Conservation (phyloP, 2,888 invertebrate genomes). For the Diarsia brunnea region DNA sequence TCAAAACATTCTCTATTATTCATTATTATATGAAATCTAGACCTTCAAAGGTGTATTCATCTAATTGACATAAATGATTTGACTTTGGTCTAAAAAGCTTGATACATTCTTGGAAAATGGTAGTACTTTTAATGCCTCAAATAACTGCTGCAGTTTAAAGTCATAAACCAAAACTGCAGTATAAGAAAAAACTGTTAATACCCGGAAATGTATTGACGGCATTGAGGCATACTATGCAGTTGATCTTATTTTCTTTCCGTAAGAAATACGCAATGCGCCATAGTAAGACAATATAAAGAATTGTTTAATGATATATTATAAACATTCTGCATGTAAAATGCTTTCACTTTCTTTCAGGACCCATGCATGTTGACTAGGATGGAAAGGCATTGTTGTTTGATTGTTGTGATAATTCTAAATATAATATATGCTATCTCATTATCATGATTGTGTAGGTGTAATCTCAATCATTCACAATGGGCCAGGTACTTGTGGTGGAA, state of each 20-base stretch:
- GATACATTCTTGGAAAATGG: not conserved
- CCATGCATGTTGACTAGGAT: not conserved
- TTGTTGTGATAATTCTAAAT: not conserved
- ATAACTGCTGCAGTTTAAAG: not conserved
- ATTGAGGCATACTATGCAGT: constrained; percentile 56
- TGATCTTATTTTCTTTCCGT: constrained; percentile 41
- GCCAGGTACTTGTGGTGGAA: not conserved
- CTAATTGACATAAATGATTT: constrained; percentile 18
- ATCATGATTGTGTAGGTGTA: not conserved
- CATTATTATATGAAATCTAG: not conserved
- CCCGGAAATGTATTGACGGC: constrained; percentile 27
- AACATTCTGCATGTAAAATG: not conserved
- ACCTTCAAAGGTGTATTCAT: not conserved
- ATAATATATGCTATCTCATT: constrained; percentile 10
- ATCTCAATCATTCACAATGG: constrained; percentile 2
- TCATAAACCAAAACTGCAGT: not conserved
- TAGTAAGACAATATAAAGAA: constrained; percentile 17
- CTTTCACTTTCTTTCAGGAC: not conserved
- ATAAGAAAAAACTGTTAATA: constrained; percentile 26
- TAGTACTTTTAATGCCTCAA: not conserved
- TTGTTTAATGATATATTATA: constrained; percentile 3
- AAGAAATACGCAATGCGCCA: constrained; percentile 59
- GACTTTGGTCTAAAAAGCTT: constrained; percentile 7
- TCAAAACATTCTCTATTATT: not conserved
- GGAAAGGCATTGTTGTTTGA: not conserved